Percentiles rank a stretch among this genome's conserved stretches.
These are phyloP conservation scores for Tauraco erythrolophus DNA, from an alignment of 2,113 vertebrate genomes.

Conservation along the genomic window DNA sequence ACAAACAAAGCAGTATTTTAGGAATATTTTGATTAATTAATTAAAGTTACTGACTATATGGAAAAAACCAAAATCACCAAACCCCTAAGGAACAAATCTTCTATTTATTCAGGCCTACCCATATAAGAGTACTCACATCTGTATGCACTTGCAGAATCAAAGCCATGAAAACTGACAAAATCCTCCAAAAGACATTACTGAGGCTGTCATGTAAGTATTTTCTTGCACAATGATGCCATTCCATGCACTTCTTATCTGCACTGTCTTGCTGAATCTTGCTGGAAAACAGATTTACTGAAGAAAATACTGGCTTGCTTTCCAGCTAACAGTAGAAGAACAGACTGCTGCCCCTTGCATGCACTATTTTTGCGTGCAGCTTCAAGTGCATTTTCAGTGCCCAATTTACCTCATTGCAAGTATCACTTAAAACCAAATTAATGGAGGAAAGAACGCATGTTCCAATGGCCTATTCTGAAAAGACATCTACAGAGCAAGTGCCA, in stretches of 20 bases:
- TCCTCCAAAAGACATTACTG: background rate
- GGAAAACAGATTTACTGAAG: background rate
- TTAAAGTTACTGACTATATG: background rate
- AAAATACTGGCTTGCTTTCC: background rate
- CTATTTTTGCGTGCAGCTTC: background rate
- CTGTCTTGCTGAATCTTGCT: background rate
- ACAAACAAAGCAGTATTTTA: background rate
- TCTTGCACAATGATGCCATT: background rate
- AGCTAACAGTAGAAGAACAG: background rate
- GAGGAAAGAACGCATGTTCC: background rate
- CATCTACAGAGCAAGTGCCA: background rate
- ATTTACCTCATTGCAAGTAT: background rate
- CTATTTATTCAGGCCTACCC: background rate
- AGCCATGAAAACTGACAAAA: background rate
- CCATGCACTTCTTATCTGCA: background rate
- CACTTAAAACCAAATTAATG: background rate
- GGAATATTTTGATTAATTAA: background rate
- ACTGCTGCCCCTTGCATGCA: background rate
- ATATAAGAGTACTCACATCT: background rate
- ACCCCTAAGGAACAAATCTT: background rate
- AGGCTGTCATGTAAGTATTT: background rate
- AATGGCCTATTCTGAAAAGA: background rate
- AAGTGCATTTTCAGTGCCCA: background rate
- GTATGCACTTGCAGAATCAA: background rate
- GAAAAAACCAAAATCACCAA: background rate